Conservation (phyloP, 2,113 vertebrate genomes). For the Larimichthys crocea region DNA sequence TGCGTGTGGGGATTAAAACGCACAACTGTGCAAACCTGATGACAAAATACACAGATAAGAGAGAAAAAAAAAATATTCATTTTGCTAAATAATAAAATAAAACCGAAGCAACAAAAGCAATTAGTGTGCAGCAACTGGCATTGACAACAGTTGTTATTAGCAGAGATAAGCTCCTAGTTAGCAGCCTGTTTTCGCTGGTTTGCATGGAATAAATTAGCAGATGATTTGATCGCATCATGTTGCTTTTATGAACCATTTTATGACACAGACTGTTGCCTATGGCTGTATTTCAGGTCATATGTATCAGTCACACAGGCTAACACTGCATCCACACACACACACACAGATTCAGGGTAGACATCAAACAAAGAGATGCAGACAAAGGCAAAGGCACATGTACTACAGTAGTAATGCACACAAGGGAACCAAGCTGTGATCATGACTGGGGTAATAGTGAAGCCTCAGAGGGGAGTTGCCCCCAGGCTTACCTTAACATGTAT, state of each 20-base stretch:
- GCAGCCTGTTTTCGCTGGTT: constrained; percentile 20
- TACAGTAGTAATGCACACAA: constrained; percentile 36
- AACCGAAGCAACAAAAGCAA: constrained; percentile 38
- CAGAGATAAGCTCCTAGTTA: constrained; percentile 36
- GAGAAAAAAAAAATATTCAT: background rate
- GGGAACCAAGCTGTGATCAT: constrained; percentile 67
- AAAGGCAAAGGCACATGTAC: constrained; percentile 56
- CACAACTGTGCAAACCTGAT: constrained; percentile 20
- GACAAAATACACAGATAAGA: constrained; percentile 8
- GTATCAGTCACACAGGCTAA: background rate
- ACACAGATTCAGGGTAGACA: constrained; percentile 34
- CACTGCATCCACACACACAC: background rate
- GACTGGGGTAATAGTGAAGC: constrained; percentile 46
- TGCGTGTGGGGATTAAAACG: constrained; percentile 17
- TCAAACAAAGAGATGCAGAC: constrained; percentile 68
- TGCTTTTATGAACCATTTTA: constrained; percentile 43
- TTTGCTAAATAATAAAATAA: constrained; percentile 26
- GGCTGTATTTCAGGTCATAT: constrained; percentile 39
- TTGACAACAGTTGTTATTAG: constrained; percentile 40
- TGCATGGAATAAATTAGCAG: constrained; percentile 44
- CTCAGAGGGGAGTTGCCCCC: constrained; percentile 63
- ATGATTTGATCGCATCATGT: constrained; percentile 47
- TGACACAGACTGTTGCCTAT: background rate
- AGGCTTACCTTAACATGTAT: constrained; percentile 67
- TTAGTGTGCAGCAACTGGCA: constrained; percentile 38